Evolutionary conservation across 2,113 vertebrate genomes (phyloP), one percentile per base, ranked within the genome.

Genomic region (Candoia aspera): DNA sequence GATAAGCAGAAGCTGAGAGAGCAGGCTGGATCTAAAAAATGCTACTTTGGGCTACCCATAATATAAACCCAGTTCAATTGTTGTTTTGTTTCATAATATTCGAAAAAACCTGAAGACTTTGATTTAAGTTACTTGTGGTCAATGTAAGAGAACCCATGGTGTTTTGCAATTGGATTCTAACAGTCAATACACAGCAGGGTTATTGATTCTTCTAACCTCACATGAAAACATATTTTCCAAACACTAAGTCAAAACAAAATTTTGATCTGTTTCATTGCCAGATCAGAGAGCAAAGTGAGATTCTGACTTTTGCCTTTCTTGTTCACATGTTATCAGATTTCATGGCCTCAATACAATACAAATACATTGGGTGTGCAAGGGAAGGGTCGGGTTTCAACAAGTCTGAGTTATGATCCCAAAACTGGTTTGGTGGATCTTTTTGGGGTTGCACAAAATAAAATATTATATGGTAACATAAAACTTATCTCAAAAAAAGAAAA

Each of bases 221-320:
- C n/a, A 60, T 46, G 87, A 87, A 93, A 87, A 90, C 24, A 84
- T 90, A 83, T 87, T 90, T 84, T 90, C 54, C 55, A 93, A 89
- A 86, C 46, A 83, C 29, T 53, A 21, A 73, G 33, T 6, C 17
- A 79, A 79, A 79, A 79, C 73, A 42, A 79, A 42, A 79, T 42
- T 79, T 49, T 79, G 73, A 79, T 79, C 73, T 42, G n/a, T 79
- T 79, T 79, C 33, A 42, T 79, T 42, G 33, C 42, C 33, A 79
- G 73, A 79, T 79, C 73, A 42, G 33, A 79, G 73, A 79, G 17
- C 73, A 79, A 79, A 79, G 73, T 73, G 64, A 73, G 33, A 4
- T 15, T 68, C 12, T 15, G 2, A 68, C 33, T 8, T 79, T 79
- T 42, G 17, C 73, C 73, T 79, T 79, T 79, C 73, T 79, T 21